Evolutionary conservation across 1,140 invertebrate genomes (phyloP).

Genomic region (Macrobrachium nipponense): DNA sequence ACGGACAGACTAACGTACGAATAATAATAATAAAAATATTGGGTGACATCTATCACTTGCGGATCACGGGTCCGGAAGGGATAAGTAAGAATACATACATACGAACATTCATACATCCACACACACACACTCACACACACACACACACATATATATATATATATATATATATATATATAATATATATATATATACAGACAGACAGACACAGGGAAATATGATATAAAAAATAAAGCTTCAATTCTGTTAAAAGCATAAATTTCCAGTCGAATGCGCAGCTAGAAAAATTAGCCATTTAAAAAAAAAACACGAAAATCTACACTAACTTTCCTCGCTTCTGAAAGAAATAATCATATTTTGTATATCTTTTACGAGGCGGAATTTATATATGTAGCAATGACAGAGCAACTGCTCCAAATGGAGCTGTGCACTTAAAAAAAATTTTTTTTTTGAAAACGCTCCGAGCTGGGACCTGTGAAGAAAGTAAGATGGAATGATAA

Average conservation of each 20-base stretch:
- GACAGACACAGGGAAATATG: not conserved
- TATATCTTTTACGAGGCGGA: too few relatives aligned
- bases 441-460: too few relatives aligned
- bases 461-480: too few relatives aligned
- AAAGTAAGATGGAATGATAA: too few relatives aligned
- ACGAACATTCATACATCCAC: conserved; percentile 26
- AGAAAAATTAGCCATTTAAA: not conserved
- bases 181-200: not conserved
- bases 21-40: too few relatives aligned
- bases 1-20: too few relatives aligned
- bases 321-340: not conserved
- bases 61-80: not conserved
- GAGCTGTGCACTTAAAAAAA: too few relatives aligned
- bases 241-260: too few relatives aligned
- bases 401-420: too few relatives aligned
- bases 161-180: conserved; percentile 7
- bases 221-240: not conserved
- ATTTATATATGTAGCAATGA: too few relatives aligned
- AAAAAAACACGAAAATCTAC: not conserved
- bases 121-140: conserved; percentile 20
- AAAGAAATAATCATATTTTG: too few relatives aligned
- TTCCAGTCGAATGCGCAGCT: not conserved
- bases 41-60: not conserved
- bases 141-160: conserved; percentile 25
- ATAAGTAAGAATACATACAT: too few relatives aligned